Evolutionary conservation across 2,797 vertebrate species (phyloP).

Genomic region (Pygocentrus nattereri): DNA sequence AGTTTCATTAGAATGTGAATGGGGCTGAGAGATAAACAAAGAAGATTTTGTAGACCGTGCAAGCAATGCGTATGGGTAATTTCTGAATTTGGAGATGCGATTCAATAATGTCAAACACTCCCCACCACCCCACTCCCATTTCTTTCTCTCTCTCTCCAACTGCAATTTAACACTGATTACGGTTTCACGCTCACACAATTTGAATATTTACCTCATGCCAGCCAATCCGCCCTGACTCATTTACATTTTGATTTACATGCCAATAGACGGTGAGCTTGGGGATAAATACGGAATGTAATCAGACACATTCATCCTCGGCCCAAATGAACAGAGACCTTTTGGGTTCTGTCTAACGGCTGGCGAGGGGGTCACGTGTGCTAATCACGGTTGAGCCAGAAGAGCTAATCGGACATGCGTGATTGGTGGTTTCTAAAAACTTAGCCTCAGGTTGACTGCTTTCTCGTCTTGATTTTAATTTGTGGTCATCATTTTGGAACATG

Average conservation of each 20-base stretch:
- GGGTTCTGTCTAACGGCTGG: constrained; percentile 66
- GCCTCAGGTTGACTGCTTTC: constrained; percentile 47
- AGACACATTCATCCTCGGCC: constrained; percentile 69
- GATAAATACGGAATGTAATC: constrained; percentile 77
- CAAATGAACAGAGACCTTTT: constrained; percentile 74
- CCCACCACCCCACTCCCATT: background rate
- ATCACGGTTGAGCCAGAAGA: constrained; percentile 32
- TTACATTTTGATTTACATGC: constrained; percentile 79
- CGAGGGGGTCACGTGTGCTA: constrained; percentile 63
- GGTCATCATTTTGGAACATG: constrained; percentile 31
- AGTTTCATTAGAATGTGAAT: constrained; percentile 65
- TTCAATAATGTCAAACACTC: constrained; percentile 58
- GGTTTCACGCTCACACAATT: constrained; percentile 72
- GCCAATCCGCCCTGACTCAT: constrained; percentile 72
- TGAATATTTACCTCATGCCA: constrained; percentile 75
- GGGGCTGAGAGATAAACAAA: constrained; percentile 66
- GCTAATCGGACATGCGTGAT: constrained; percentile 62
- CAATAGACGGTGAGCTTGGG: constrained; percentile 69
- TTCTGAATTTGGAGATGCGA: constrained; percentile 61
- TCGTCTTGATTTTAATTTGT: constrained; percentile 49
- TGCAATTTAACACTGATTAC: constrained; percentile 75
- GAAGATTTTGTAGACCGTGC: constrained; percentile 66
- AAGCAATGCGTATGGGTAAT: constrained; percentile 60
- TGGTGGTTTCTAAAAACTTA: constrained; percentile 47
- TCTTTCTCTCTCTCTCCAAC: constrained; percentile 53